These are phyloP conservation scores for Andrena camellia DNA, from an alignment of 2,888 invertebrate genomes.

Conservation along the genomic window DNA sequence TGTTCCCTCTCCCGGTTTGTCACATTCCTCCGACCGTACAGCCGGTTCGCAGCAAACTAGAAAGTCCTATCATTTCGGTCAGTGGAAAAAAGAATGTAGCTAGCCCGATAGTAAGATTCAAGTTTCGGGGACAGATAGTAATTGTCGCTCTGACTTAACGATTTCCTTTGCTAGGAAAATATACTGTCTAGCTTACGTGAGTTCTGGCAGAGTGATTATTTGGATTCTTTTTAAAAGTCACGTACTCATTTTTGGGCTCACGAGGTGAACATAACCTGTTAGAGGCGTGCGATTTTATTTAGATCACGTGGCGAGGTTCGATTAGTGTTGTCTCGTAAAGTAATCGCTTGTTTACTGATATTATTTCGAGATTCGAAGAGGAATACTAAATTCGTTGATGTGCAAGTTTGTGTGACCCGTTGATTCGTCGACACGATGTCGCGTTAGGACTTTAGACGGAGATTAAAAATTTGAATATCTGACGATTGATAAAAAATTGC, in stretches of 20 bases:
- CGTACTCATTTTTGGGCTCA: background rate
- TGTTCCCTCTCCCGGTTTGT: background rate
- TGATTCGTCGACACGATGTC: background rate
- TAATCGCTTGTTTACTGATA: background rate
- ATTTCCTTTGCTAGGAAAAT: background rate
- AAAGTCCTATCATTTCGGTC: background rate
- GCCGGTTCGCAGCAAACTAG: background rate
- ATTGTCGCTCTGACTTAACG: background rate
- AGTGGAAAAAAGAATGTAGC: conserved; percentile 3
- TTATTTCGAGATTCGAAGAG: too few relatives aligned
- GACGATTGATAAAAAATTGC: conserved; percentile 12
- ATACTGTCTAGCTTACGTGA: background rate
- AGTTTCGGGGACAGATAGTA: background rate
- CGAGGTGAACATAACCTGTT: background rate
- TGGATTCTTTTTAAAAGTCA: too few relatives aligned
- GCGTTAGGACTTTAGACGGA: background rate
- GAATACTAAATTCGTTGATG: too few relatives aligned
- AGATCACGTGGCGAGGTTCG: background rate
- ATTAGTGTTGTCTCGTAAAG: background rate
- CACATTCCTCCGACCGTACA: background rate
- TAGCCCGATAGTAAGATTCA: background rate
- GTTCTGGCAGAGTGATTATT: too few relatives aligned
- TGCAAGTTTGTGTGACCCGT: background rate
- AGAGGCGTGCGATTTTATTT: conserved; percentile 4
- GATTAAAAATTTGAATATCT: conserved; percentile 14